Conservation (phyloP, 2,888 invertebrate species). For the Clanis bilineata region DNA sequence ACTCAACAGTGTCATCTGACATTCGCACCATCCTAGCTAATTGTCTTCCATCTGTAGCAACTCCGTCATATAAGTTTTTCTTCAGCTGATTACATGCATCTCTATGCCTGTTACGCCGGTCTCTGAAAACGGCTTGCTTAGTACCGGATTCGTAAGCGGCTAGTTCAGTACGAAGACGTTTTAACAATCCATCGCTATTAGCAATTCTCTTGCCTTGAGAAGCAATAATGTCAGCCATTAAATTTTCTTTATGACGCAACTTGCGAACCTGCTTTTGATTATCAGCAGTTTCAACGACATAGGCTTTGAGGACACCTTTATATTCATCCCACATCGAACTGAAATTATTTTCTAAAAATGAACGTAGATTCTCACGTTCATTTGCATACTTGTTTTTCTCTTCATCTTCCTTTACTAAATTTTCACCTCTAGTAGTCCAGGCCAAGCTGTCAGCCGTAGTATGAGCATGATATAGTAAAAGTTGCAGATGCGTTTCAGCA, state of each 20-base stretch:
- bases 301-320: slow-evolving; percentile 62
- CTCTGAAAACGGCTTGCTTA: slow-evolving; percentile 69
- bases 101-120: slow-evolving; percentile 64
- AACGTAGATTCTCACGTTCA: slow-evolving; percentile 61
- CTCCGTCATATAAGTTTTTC: slow-evolving; percentile 48
- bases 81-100: slow-evolving; percentile 61
- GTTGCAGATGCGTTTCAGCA: slow-evolving; percentile 69
- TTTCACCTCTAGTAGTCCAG: slow-evolving; percentile 69
- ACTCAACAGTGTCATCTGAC: slow-evolving; percentile 64
- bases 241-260: slow-evolving; percentile 65
- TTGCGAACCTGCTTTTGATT: slow-evolving; percentile 69
- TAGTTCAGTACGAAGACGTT: slow-evolving; percentile 58
- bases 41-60: slow-evolving; percentile 51
- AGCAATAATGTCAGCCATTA: slow-evolving; percentile 73
- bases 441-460: slow-evolving; percentile 57
- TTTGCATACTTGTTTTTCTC: slow-evolving; percentile 56
- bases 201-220: slow-evolving; percentile 70
- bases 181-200: slow-evolving; percentile 60
- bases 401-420: slow-evolving; percentile 71
- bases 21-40: slow-evolving; percentile 55
- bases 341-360: slow-evolving; percentile 63
- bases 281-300: slow-evolving; percentile 62
- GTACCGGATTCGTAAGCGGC: slow-evolving; percentile 71
- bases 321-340: slow-evolving; percentile 67
- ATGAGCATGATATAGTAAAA: slow-evolving; percentile 60